Evolutionary conservation across 2,797 vertebrate species (phyloP), one percentile per base, ranked within the genome.

Genomic region (Phoxinus dragarum): DNA sequence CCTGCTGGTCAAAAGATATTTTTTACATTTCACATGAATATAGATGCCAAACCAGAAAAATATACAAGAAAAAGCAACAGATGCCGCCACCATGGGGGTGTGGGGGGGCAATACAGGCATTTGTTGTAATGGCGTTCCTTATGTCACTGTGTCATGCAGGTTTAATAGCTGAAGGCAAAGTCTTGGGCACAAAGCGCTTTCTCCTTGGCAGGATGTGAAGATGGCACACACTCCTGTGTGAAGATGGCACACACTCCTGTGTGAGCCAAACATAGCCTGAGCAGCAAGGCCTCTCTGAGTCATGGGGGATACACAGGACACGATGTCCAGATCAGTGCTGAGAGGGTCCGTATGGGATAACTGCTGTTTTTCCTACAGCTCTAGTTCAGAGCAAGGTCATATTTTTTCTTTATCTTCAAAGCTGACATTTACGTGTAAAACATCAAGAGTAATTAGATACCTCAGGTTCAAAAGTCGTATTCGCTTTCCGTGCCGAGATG

Each of bases 61-160:
- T 73, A 72, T 23, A 72, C 31, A 85, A 80, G 77, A 34, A 85
- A 73, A 80, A 64, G 71, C 93, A 95, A 93, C 95, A 96, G 95
- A 95, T 95, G 95, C 94, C 93, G 66, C 80, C 76, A 47, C 92
- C 69, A 67, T 86, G 72, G 94, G 95, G 89, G 90, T 27, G 27
- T 27, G 27, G 92, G 47, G 8, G 92, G 1, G 88, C 94, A 91
- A 94, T 93, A 93, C 93, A 93, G 91, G 94, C 94, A 94, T 94
- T 94, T 94, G 94, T 94, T 89, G 82, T 93, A 91, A 92, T 93
- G 94, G 90, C 90, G 78, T 92, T 94, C 94, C 95, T 94, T 95
- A 94, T 95, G 94, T 93, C 92, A 92, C 92, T 75, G 90, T 89
- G 90, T 93, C 89, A 90, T 89, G 90, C 92, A 89, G 89, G 81